Evolutionary conservation across 2,113 vertebrate genomes (phyloP), one percentile per base, ranked within the genome.

Genomic region (Scophthalmus maximus): DNA sequence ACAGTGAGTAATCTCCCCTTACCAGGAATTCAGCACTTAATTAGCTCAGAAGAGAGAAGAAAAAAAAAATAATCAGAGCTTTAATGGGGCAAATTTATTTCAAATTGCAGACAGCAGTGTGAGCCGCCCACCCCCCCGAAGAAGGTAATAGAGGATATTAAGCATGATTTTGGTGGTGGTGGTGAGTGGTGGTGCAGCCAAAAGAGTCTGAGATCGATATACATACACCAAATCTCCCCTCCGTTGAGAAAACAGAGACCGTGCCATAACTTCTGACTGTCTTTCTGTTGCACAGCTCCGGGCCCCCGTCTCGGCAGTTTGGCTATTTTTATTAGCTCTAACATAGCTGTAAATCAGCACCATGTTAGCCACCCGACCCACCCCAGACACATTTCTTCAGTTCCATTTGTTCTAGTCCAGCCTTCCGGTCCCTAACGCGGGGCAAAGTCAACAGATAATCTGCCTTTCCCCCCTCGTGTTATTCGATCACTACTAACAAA

Each of bases 1-100:
- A 26, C 82, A 55, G 71, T 66, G 58, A 63, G 67, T 82, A 85
- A 87, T 84, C 79, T 90, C 80, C 46, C 79, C 69, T 88, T 78
- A 78, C 81, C 76, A 79, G 67, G 85, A 81, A 87, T 81, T 83
- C 84, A 73, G 79, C 78, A 80, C 84, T 87, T 89, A 87, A 91
- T 92, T 90, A 87, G 81, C 73, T 69, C 26, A 32, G 59, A 74
- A 68, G 60, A 90, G 81, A 82, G 81, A 78, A 23, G 23, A 47
- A 47, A 55, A 56, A 55, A 56, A n/a, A 88, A 92, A 90, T 79
- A 90, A 91, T 87, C 89, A 74, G 29, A 85, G 78, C 26, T 85
- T 77, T 82, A 88, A 89, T 90, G 75, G 88, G 89, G 80, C 52
- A 82, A 85, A 90, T 88, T 70, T 72, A 83, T 87, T 86, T 87